Percentiles rank a stretch among this genome's conserved stretches.
Conservation (phyloP, 1,140 invertebrate genomes). For the Adelges cooleyi region DNA sequence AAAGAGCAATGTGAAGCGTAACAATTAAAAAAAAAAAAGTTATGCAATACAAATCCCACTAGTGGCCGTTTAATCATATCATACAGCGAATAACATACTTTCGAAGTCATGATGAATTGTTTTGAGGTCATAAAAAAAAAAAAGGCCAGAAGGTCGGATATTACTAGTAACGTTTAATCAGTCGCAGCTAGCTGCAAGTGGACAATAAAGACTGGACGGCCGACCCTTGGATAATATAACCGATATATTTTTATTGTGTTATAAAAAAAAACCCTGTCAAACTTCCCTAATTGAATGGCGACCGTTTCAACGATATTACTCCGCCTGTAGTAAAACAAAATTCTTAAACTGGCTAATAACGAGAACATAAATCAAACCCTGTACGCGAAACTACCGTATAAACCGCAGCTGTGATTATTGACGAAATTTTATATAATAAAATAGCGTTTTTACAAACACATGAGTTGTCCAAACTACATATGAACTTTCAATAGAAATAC, state of each 20-base stretch:
- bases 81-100: background rate
- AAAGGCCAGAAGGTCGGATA: background rate
- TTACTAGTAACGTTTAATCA: background rate
- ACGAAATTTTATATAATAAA: too few species aligned
- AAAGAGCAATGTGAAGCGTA: background rate
- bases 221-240: background rate
- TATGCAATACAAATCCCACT: constrained; percentile 2
- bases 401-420: too few species aligned
- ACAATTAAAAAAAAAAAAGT: constrained; percentile 16
- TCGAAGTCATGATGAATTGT: constrained; percentile 9
- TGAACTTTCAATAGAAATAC: too few species aligned
- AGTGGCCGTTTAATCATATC: constrained; percentile 14
- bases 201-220: background rate
- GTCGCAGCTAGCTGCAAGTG: background rate
- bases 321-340: too few species aligned
- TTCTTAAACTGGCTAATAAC: too few species aligned
- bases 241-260: constrained; percentile 1
- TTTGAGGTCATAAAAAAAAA: background rate
- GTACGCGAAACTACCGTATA: too few species aligned
- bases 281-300: background rate
- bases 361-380: too few species aligned
- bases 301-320: too few species aligned
- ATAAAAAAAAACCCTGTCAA: background rate
- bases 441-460: too few species aligned
- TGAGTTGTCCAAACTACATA: too few species aligned